Base-by-base conservation (phyloP, 2,797 vertebrate genomes). In the Gymnothorax reevesii region DNA sequence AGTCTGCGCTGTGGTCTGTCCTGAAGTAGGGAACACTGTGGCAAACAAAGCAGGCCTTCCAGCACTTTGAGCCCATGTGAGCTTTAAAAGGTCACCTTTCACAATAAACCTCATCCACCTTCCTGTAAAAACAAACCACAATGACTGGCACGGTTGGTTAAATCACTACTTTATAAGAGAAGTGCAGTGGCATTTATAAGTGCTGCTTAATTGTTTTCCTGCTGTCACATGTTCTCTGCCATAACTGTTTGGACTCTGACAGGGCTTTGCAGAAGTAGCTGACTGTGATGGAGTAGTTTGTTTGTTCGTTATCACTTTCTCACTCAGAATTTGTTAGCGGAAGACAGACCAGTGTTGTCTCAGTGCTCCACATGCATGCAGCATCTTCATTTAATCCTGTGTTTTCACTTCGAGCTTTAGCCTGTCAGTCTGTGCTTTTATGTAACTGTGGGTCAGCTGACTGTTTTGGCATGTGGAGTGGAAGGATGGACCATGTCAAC, bases 41-140 rank as follows among this genome's bases (percentile, higher is more conserved):
- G 49, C 75, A 52, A 79, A 52, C 75, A 79, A 75, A 17, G 7
- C 75, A 54, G 75, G 22, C 49, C 22, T 17, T 60, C 62, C 22
- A 22, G 7, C 4, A 57, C n/a, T 33, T 83, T 77, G 52, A 60
- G 54, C 86, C 22, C 7, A 55, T 57, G 54, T 57, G 33, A 62
- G 54, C 62, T 83, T 86, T 54, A 22, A 73, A 86, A 86, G 80
- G 80, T 71, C 64, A 84, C 64, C 7, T 55, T 25, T n/a, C 82
- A 86, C 69, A 42, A 69, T 54, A 9, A 57, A 54, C 79, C 20
- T 22, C 52, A 66, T 59, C 69, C 82, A 86, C 86, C 66, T 73
- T 42, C 82, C 83, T 15, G 33, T 80, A 80, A 86, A 86, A 64
- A 73, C 27, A 62, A 62, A 66, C 25, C 5, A 20, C 59, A 73